A percentile compares a stretch with the other conserved stretches of the same genome.
phyloP scores from a whole-genome alignment of 2,797 vertebrate genomes.

The Urophycis tenuis region DNA sequence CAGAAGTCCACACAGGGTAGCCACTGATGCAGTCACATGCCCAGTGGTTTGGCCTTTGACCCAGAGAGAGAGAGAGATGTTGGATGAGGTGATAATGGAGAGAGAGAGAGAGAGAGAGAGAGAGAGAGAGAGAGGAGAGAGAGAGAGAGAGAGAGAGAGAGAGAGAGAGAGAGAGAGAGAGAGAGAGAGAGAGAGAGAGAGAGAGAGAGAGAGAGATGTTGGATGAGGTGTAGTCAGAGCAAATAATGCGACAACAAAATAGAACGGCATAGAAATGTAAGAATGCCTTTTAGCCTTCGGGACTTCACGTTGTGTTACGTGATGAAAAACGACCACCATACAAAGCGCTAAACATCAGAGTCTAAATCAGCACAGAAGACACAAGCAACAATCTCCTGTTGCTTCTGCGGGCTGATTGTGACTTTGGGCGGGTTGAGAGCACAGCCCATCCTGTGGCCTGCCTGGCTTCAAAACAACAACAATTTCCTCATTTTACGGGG shows the following conservation, averaged over 20 bases:
- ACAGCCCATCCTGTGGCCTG: neutral
- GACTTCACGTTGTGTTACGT: too few relatives aligned
- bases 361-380: neutral
- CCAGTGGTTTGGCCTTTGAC: conserved; percentile 35
- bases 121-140: conserved; percentile 34
- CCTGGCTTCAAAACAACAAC: neutral
- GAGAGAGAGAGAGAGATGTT: conserved; percentile 6
- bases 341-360: neutral
- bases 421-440: neutral
- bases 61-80: neutral
- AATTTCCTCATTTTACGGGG: neutral
- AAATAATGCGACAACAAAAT: neutral
- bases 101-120: conserved; percentile 5
- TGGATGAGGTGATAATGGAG: conserved; percentile 46
- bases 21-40: conserved; percentile 46
- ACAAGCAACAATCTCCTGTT: neutral
- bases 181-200: conserved; percentile 7
- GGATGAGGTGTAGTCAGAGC: conserved; percentile 25
- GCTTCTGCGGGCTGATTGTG: neutral
- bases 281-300: too few relatives aligned
- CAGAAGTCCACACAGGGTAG: conserved; percentile 18
- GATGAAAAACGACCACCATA: neutral
- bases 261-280: neutral
- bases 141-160: conserved; percentile 12
- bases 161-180: conserved; percentile 7